Evolutionary conservation across 2,113 vertebrate species (phyloP), one percentile per base, ranked within the genome.

Genomic region (Nothocercus nigrocapillus): DNA sequence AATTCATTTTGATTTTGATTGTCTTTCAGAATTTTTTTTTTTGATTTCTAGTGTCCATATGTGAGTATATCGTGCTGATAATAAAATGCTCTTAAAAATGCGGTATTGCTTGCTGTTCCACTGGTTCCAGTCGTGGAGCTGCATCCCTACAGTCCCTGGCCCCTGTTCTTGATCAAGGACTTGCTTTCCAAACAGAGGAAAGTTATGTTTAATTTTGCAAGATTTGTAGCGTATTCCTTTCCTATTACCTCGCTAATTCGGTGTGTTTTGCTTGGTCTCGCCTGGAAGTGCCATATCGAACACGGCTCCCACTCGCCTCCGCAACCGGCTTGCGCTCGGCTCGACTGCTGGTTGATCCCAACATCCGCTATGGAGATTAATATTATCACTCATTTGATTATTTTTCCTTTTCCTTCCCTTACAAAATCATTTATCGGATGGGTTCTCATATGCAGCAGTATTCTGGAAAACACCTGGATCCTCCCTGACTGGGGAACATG

Each of bases 371-470:
- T 9, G 75, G 32, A 92, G 40, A 36, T 56, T 42, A 62, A 79
- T 83, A 45, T 44, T 56, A 32, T 77, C n/a, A 8, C 38, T 38
- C 34, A 24, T 34, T 36, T 36, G 13, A 63, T 63, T 58, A 11
- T 79, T 93, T 64, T 95, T 95, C 51, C 58, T 85, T 70, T 36
- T 90, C 28, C 45, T 76, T 68, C 62, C 72, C n/a, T 68, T 86
- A 73, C 28, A 79, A 90, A 87, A 86, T 54, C 32, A 56, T 91
- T 82, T 76, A 42, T 30, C 82, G 79, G 56, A 67, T 62, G 42
- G 25, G 45, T 49, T 72, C 64, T 87, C 36, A 42, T 64, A 63
- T 24, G 25, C 24, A 86, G 25, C 42, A 27, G 22, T 82, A 53
- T 74, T 84, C n/a, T 82, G 68, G 54, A 64, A 89, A 74, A 61